Base-by-base conservation (phyloP, 2,113 vertebrate species). In the Engraulis encrasicolus region DNA sequence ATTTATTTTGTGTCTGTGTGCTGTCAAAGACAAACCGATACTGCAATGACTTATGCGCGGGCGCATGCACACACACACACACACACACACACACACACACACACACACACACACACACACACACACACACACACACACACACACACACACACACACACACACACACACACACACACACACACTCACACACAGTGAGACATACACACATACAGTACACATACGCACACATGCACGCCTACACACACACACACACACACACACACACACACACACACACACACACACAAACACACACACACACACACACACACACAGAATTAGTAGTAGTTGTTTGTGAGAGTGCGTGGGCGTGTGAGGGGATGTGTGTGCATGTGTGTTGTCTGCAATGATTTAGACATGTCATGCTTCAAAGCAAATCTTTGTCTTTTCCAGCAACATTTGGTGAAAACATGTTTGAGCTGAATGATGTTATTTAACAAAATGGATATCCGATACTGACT, bases 401-500 rank as follows among this genome's bases (percentile, higher is more conserved):
- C 84, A 86, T 78, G 50, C 0, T 83, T 82, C 48, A 37, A 82
- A 79, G 54, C 81, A 74, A 86, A 84, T 83, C 40, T 71, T 27
- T 66, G 58, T 80, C 6, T 1, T 38, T 7, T 18, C 54, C 6
- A 34, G 50, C 9, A 81, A 83, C 74, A 50, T 58, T 52, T 27
- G 80, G 11, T 40, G 19, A 66, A 31, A 87, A 79, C 79, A 81
- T 20, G 7, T 27, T 81, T 52, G 81, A 50, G 9, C 52, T 23
- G 80, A 85, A 78, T 71, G 37, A 7, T 19, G 6, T 48, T 48
- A 27, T 31, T 66, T 23, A 11, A 14, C 23, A 66, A 3, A 66
- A 23, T 11, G 58, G 15, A 66, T 7, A 15, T 2, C 12, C 31
- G 58, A 66, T 66, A 66, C 12, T n/a, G 27, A 14, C 58, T 27